Percentiles rank a stretch among this genome's conserved stretches.
Conservation (phyloP, 2,797 vertebrate genomes). For the Spondyliosoma cantharus region DNA sequence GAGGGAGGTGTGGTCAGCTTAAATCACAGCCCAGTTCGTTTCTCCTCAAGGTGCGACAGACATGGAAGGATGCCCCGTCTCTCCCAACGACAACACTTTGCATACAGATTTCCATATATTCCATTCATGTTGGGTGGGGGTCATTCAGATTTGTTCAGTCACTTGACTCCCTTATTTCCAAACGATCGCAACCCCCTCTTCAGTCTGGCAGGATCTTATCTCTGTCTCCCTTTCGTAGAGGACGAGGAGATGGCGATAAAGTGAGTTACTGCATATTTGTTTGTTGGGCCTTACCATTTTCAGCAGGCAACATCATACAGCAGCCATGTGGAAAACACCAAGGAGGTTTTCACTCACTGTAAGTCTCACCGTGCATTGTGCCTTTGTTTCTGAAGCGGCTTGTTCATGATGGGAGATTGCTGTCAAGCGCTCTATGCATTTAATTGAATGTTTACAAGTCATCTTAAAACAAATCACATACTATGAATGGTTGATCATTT, state of each 20-base stretch:
- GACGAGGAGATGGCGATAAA: slow-evolving; percentile 86
- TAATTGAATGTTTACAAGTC: slow-evolving; percentile 3
- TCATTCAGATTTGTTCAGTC: slow-evolving; percentile 85
- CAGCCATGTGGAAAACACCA: slow-evolving; percentile 80
- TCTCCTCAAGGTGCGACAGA: slow-evolving; percentile 41
- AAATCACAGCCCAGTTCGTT: slow-evolving; percentile 61
- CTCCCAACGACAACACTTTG: slow-evolving; percentile 78
- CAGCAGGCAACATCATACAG: slow-evolving; percentile 62
- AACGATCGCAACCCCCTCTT: slow-evolving; percentile 79
- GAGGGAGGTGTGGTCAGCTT: slow-evolving; percentile 40
- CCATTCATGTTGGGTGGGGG: slow-evolving; percentile 79
- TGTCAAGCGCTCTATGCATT: slow-evolving; percentile 21
- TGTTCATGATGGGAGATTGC: slow-evolving; percentile 19
- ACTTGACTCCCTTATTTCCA: slow-evolving; percentile 75
- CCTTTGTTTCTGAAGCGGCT: slow-evolving; percentile 32
- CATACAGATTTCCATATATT: slow-evolving; percentile 88
- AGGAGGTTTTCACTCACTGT: slow-evolving; percentile 72
- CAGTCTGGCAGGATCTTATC: slow-evolving; percentile 76
- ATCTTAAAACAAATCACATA: background rate
- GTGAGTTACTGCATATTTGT: slow-evolving; percentile 84
- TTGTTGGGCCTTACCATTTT: slow-evolving; percentile 72
- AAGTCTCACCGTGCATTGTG: slow-evolving; percentile 69
- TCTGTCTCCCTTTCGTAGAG: slow-evolving; percentile 69
- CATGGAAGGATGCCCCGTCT: slow-evolving; percentile 68
- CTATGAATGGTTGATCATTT: slow-evolving; percentile 5